Base-by-base conservation (phyloP, 2,113 vertebrate genomes). In the Nibea albiflora region DNA sequence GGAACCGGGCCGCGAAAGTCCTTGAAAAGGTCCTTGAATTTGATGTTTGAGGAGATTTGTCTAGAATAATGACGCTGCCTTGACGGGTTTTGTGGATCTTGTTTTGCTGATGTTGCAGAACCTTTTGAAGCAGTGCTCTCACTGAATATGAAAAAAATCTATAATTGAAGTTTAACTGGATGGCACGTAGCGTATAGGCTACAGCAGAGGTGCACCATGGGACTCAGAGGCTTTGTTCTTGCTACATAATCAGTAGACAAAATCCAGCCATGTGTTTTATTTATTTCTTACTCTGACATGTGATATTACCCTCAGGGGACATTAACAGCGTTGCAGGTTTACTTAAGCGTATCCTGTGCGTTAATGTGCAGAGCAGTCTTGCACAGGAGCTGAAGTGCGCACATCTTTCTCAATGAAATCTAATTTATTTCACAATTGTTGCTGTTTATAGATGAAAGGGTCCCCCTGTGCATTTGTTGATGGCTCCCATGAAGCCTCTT, bases 401-500 rank as follows among this genome's bases (percentile, higher is more conserved):
- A 58, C 79, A 62, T 73, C 12, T 66, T 74, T 76, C 39, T 57
- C 26, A 46, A 19, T 24, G 24, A 79, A 75, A 46, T 49, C 49
- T 46, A 42, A 66, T 73, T 60, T 62, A 49, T 85, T 61, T 76
- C 42, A 14, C 31, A 61, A 31, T 68, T 71, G 19, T 24, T 67
- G 44, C 84, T 78, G 46, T 82, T 79, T 61, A 78, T 58, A 86
- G 66, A 85, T 76, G 24, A 26, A 82, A 82, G 28, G 3, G 17
- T 22, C 50, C 83, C 62, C 63, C 5, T 71, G 63, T 60, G 76
- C 22, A 78, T 73, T 65, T 68, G 44, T 56, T 67, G 71, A 82
- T 76, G 73, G 78, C 66, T 86, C 85, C 69, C 67, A 70, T 49
- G 67, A 76, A 87, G 50, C 62, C 66, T 83, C 72, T 88, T 86